Conservation (phyloP, 2,888 invertebrate genomes). For the Ommatoiulus sabulosus region DNA sequence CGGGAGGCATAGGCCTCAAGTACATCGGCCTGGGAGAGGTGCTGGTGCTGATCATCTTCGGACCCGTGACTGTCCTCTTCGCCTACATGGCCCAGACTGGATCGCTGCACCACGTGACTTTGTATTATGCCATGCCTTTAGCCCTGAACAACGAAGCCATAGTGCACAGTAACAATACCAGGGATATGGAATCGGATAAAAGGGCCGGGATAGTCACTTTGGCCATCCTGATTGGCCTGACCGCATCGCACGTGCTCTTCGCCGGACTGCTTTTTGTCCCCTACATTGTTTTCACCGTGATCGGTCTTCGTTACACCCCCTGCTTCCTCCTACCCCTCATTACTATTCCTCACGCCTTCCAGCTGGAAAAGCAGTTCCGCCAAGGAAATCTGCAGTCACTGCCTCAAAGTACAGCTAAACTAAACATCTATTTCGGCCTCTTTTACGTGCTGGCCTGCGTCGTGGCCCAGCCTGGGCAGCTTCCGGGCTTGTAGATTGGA, state of each 20-base stretch:
- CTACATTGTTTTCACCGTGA: conserved; percentile 88
- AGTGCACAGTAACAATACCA: conserved; percentile 93
- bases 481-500: conserved; percentile 58
- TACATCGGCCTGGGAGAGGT: conserved; percentile 96
- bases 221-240: conserved; percentile 92
- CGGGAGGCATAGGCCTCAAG: conserved; percentile 94
- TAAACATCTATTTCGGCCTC: conserved; percentile 91
- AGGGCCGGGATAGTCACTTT: conserved; percentile 93
- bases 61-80: conserved; percentile 92
- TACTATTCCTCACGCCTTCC: conserved; percentile 88
- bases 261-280: conserved; percentile 90
- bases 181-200: conserved; percentile 88
- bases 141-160: conserved; percentile 96
- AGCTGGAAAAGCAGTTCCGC: conserved; percentile 89
- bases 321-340: conserved; percentile 91
- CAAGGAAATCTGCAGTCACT: conserved; percentile 82
- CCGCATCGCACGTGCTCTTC: conserved; percentile 90
- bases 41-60: conserved; percentile 90
- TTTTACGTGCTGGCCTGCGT: conserved; percentile 81
- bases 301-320: conserved; percentile 83
- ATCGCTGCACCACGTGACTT: conserved; percentile 87
- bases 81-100: conserved; percentile 95
- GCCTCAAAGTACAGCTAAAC: conserved; percentile 87
- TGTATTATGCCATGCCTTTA: conserved; percentile 92
- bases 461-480: conserved; percentile 58